These are phyloP conservation scores for Bolborhynchus lineola DNA, from an alignment of 2,113 vertebrate genomes.

Conservation along the genomic window DNA sequence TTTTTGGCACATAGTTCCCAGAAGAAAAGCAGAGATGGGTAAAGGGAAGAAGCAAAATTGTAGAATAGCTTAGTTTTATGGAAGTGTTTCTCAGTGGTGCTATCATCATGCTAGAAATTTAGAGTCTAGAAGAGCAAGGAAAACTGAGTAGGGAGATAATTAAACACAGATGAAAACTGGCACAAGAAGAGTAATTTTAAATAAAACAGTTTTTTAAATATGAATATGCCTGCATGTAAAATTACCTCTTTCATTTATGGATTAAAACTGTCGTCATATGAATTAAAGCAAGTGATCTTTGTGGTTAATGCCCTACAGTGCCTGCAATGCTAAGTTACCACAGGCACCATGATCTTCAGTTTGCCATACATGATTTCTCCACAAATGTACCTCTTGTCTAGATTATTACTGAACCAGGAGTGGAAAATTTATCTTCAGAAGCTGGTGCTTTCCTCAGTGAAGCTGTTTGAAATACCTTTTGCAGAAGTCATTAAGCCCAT, in stretches of 20 bases:
- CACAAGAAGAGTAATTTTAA: background rate
- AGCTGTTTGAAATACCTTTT: constrained; percentile 38
- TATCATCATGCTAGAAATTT: background rate
- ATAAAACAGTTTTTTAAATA: constrained; percentile 28
- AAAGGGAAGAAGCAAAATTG: background rate
- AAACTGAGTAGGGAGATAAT: background rate
- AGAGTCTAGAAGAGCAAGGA: background rate
- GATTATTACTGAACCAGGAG: constrained; percentile 7
- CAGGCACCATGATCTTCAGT: background rate
- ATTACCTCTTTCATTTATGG: constrained; percentile 6
- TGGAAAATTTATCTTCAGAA: constrained; percentile 9
- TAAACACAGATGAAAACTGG: constrained; percentile 23
- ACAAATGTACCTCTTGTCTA: background rate
- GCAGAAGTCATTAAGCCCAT: constrained; percentile 44
- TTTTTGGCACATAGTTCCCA: background rate
- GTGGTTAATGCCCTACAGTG: background rate
- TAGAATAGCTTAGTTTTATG: background rate
- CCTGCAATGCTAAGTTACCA: background rate
- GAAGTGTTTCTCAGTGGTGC: background rate
- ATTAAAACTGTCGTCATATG: background rate
- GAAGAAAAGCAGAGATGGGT: background rate
- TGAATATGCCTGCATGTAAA: background rate
- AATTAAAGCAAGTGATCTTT: constrained; percentile 30
- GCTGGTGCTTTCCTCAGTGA: background rate
- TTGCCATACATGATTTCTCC: background rate